Percentiles rank a stretch among this genome's conserved stretches.
phyloP scores from a whole-genome alignment of 2,888 invertebrate genomes.

The Drosophila recens region DNA sequence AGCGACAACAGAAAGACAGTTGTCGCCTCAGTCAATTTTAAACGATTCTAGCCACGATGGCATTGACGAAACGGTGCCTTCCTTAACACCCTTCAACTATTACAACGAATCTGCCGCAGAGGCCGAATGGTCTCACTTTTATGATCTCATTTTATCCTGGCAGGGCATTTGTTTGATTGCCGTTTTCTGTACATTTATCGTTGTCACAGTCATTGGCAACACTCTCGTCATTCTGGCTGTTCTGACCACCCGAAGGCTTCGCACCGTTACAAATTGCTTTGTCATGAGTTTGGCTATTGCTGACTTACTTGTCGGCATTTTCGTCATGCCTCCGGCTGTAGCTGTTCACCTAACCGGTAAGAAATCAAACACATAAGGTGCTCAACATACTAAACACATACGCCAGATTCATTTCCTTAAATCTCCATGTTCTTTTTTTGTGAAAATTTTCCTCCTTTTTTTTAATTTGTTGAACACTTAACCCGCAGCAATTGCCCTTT shows the following conservation, averaged over 20 bases:
- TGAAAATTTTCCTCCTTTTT: too few species aligned
- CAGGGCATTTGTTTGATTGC: slow-evolving; percentile 88
- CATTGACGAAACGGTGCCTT: slow-evolving; percentile 26
- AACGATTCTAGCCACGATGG: slow-evolving; percentile 44
- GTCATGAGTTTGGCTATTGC: slow-evolving; percentile 97
- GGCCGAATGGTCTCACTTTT: slow-evolving; percentile 81
- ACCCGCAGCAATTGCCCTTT: too few species aligned
- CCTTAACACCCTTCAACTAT: slow-evolving; percentile 62
- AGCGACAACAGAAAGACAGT: slow-evolving; percentile 12
- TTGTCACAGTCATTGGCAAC: slow-evolving; percentile 93
- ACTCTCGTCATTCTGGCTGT: slow-evolving; percentile 96
- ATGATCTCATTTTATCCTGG: slow-evolving; percentile 83
- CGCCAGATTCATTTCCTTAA: neutral
- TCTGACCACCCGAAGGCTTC: slow-evolving; percentile 92
- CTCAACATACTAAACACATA: neutral
- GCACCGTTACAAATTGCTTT: slow-evolving; percentile 98
- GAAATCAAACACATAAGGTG: slow-evolving; percentile 72
- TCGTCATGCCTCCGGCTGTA: slow-evolving; percentile 98
- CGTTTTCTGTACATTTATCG: slow-evolving; percentile 89
- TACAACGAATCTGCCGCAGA: slow-evolving; percentile 73
- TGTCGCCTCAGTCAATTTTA: slow-evolving; percentile 32
- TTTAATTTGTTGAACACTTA: too few species aligned
- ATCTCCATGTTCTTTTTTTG: too few species aligned
- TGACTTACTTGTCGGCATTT: slow-evolving; percentile 96
- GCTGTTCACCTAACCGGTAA: slow-evolving; percentile 91